Evolutionary conservation across 2,888 invertebrate species (phyloP).

Genomic region (Graphium colonna): DNA sequence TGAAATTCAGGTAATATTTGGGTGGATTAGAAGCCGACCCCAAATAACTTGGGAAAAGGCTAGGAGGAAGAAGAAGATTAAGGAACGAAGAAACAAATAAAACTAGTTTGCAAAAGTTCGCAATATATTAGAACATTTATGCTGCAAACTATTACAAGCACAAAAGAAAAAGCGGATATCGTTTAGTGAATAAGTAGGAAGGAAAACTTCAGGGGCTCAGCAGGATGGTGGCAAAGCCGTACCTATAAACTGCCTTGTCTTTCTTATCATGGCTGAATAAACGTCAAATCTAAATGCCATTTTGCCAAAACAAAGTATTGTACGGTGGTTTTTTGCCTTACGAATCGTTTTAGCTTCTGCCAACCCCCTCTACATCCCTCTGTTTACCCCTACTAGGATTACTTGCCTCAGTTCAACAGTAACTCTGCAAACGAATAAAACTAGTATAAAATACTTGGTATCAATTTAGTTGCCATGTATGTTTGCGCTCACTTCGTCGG

Average conservation of each 20-base stretch:
- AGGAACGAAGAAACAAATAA: too few relatives aligned
- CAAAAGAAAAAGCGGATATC: neutral
- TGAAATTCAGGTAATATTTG: too few relatives aligned
- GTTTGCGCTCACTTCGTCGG: conserved; percentile 16
- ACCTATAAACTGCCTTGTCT: conserved; percentile 6
- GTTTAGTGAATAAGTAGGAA: neutral
- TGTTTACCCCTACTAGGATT: conserved; percentile 34
- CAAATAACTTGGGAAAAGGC: too few relatives aligned
- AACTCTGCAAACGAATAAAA: conserved; percentile 23
- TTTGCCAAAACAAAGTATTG: conserved; percentile 16
- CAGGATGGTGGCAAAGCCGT: neutral
- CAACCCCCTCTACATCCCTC: conserved; percentile 10
- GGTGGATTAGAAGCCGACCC: too few relatives aligned
- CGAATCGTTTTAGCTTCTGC: conserved; percentile 19
- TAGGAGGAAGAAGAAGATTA: too few relatives aligned
- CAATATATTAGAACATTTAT: neutral
- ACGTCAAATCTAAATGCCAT: conserved; percentile 18
- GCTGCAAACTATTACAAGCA: neutral
- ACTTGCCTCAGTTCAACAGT: conserved; percentile 27
- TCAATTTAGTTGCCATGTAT: conserved; percentile 25
- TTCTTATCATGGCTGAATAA: conserved; percentile 12
- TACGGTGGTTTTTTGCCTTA: conserved; percentile 7
- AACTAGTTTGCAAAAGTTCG: neutral
- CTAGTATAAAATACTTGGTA: conserved; percentile 26
- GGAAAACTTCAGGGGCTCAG: neutral